Evolutionary conservation across 2,888 invertebrate genomes (phyloP).

Genomic region (Sinotaia quadrata): DNA sequence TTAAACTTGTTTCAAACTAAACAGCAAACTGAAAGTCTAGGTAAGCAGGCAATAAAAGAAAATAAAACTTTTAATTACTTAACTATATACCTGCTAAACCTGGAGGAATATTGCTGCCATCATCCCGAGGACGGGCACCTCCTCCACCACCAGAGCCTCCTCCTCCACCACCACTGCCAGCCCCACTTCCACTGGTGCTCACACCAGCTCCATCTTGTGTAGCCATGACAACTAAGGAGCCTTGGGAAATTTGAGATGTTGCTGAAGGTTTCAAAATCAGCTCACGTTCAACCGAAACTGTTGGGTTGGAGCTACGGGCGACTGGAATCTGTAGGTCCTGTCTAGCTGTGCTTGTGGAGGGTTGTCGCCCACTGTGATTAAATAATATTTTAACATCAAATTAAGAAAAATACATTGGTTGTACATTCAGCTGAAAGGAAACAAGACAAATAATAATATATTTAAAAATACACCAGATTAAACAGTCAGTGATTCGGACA

Average conservation of each 20-base stretch:
- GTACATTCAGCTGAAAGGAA: too few relatives aligned
- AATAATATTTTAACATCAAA: too few relatives aligned
- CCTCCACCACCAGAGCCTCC: slow-evolving; percentile 9
- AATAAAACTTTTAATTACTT: too few relatives aligned
- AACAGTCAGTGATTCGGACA: too few relatives aligned
- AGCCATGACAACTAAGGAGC: slow-evolving; percentile 15
- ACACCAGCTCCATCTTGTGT: slow-evolving; percentile 11
- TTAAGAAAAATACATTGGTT: too few relatives aligned
- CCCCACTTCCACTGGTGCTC: slow-evolving; percentile 2
- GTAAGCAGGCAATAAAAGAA: too few relatives aligned
- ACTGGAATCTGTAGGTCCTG: slow-evolving; percentile 9
- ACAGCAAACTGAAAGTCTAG: too few relatives aligned
- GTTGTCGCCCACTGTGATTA: slow-evolving; percentile 35
- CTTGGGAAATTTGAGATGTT: slow-evolving; percentile 26
- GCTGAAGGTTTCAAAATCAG: slow-evolving; percentile 6
- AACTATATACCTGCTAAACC: slow-evolving; percentile 14
- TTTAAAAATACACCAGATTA: too few relatives aligned
- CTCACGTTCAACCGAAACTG: slow-evolving; percentile 12
- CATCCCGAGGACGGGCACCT: slow-evolving; percentile 30
- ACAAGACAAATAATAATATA: too few relatives aligned
- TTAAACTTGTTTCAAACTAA: too few relatives aligned
- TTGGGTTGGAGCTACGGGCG: slow-evolving; percentile 4
- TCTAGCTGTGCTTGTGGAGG: slow-evolving; percentile 30
- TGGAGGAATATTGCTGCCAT: background rate
- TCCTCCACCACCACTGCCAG: background rate